Evolutionary conservation across 2,888 invertebrate genomes (phyloP).

Genomic region (Cerastis leucographa): DNA sequence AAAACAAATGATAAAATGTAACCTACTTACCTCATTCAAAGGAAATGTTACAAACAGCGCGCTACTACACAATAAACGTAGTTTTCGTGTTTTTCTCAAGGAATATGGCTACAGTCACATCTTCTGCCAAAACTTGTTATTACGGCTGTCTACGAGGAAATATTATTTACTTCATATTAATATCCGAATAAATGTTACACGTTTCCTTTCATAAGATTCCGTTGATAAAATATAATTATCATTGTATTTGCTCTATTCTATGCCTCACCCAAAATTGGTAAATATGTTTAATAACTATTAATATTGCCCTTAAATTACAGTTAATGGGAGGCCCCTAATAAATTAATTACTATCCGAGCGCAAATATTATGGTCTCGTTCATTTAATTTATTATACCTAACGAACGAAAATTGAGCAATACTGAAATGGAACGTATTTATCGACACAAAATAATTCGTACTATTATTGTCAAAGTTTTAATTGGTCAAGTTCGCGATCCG

Average conservation of each 20-base stretch:
- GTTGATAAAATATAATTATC: slow-evolving; percentile 63
- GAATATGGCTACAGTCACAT: slow-evolving; percentile 70
- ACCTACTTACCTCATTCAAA: slow-evolving; percentile 5
- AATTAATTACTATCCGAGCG: slow-evolving; percentile 56
- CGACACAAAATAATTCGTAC: slow-evolving; percentile 56
- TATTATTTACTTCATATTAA: slow-evolving; percentile 76
- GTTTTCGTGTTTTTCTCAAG: slow-evolving; percentile 43
- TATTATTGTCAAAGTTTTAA: slow-evolving; percentile 65
- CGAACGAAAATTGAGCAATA: slow-evolving; percentile 51
- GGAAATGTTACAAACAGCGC: slow-evolving; percentile 23
- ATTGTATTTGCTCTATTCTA: slow-evolving; percentile 54
- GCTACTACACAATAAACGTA: slow-evolving; percentile 34
- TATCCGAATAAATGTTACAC: slow-evolving; percentile 69
- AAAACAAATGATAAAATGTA: slow-evolving; percentile 10
- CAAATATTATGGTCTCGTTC: slow-evolving; percentile 58
- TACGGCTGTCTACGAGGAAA: slow-evolving; percentile 70
- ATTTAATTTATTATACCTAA: slow-evolving; percentile 55
- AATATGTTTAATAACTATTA: slow-evolving; percentile 53
- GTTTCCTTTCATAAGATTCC: slow-evolving; percentile 65
- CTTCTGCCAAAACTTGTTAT: slow-evolving; percentile 76
- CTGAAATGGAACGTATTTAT: slow-evolving; percentile 58
- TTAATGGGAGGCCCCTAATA: slow-evolving; percentile 50
- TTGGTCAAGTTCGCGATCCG: slow-evolving; percentile 63
- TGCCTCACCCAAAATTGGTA: slow-evolving; percentile 50
- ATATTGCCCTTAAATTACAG: slow-evolving; percentile 50